phyloP scores from a whole-genome alignment of 1,140 invertebrate genomes.

The Phocides pigmalion region DNA sequence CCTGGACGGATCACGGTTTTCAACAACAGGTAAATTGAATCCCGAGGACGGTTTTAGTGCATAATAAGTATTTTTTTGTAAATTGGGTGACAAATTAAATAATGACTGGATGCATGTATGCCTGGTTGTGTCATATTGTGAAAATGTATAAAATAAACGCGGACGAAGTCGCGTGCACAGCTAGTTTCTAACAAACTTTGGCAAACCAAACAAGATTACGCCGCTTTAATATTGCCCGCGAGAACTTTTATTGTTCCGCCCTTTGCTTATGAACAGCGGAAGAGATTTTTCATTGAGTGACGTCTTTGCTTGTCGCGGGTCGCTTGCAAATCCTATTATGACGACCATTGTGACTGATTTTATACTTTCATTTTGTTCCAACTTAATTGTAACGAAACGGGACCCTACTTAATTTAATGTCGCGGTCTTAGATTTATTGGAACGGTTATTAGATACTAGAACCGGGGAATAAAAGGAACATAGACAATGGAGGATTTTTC shows the following conservation, averaged over 20 bases:
- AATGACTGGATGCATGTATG: too few species aligned
- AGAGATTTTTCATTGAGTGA: slow-evolving; percentile 69
- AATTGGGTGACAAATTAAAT: too few species aligned
- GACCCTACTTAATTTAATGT: slow-evolving; percentile 61
- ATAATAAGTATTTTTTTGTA: too few species aligned
- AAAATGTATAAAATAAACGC: too few species aligned
- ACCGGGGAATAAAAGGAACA: neutral
- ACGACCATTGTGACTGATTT: slow-evolving; percentile 55
- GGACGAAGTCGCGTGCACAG: too few species aligned
- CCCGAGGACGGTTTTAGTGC: too few species aligned
- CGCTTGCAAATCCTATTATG: slow-evolving; percentile 66
- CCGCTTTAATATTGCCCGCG: slow-evolving; percentile 69
- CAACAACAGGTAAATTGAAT: too few species aligned
- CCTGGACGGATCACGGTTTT: too few species aligned
- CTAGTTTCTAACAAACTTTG: slow-evolving; percentile 65
- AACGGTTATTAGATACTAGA: neutral
- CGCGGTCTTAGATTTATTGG: neutral
- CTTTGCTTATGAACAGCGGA: slow-evolving; percentile 62
- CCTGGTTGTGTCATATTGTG: too few species aligned
- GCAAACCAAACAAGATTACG: slow-evolving; percentile 65
- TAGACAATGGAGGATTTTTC: too few species aligned
- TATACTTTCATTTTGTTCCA: slow-evolving; percentile 63
- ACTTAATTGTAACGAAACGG: slow-evolving; percentile 67
- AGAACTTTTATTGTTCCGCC: slow-evolving; percentile 69
- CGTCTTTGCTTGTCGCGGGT: slow-evolving; percentile 51